Percentiles rank a stretch among this genome's conserved stretches.
These are phyloP conservation scores for Oenanthe melanoleuca DNA, from an alignment of 2,113 vertebrate genomes.

Conservation along the genomic window DNA sequence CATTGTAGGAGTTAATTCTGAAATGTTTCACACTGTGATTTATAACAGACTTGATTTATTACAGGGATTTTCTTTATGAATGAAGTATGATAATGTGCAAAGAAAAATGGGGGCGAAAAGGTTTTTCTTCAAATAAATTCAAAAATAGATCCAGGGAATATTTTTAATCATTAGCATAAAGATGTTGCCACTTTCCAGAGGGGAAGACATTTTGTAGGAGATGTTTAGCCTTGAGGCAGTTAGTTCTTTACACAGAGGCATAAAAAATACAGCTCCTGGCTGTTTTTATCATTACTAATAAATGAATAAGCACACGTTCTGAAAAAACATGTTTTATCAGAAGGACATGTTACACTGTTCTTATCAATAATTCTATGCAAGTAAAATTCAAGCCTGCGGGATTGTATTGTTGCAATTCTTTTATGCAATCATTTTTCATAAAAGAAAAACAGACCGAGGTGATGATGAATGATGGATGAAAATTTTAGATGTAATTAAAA, in stretches of 20 bases:
- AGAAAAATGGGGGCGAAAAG: fast-evolving
- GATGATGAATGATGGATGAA: conserved; percentile 54
- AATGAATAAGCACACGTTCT: conserved; percentile 55
- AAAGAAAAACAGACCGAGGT: conserved; percentile 38
- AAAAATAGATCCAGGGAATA: neutral
- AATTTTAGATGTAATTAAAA: conserved; percentile 64
- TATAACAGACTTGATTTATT: neutral
- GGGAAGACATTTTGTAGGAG: conserved; percentile 30
- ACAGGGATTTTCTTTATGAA: neutral
- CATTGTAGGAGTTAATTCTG: neutral
- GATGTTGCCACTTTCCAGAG: conserved; percentile 46
- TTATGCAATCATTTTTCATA: conserved; percentile 40
- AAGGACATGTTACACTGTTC: conserved; percentile 39
- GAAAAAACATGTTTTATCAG: conserved; percentile 36
- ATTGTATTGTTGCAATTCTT: conserved; percentile 24
- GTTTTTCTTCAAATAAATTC: neutral
- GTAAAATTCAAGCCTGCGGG: conserved; percentile 33
- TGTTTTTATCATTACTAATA: conserved; percentile 61
- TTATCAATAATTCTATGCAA: conserved; percentile 70
- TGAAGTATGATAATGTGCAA: neutral
- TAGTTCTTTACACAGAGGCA: conserved; percentile 54
- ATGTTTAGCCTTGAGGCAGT: conserved; percentile 62
- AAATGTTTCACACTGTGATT: neutral
- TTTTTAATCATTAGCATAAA: conserved; percentile 62
- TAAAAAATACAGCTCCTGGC: conserved; percentile 58